Base-by-base conservation (phyloP, 2,797 vertebrate species). In the Fringilla coelebs region DNA sequence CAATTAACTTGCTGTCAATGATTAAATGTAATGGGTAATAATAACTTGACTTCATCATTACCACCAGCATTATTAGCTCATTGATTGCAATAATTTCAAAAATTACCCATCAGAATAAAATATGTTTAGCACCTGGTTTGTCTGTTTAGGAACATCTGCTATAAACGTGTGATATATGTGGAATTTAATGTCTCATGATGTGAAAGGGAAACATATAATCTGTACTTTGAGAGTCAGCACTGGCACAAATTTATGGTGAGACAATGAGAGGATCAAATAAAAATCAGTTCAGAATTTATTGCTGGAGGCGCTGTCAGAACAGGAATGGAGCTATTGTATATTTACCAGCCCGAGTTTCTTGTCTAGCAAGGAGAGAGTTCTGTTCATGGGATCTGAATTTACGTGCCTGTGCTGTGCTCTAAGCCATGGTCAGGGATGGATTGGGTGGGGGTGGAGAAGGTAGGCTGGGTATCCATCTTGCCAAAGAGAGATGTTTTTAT, bases 21-120 rank as follows among this genome's bases (percentile, higher is more conserved):
- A 99, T 99, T 99, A 99, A 98, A 98, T 98, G 97, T 98, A 98
- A 98, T 98, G 97, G 96, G 95, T 98, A 98, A 98, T 98, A 98
- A 98, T 98, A 98, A 98, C 98, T 98, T 95, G 97, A 97, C 98
- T 97, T 98, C 97, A 98, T 98, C 98, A 98, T 98, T 98, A 98
- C 98, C 98, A 97, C 94, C 96, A 98, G 97, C 97, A 98, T 98
- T 98, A 99, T 99, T 99, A 98, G 97, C 95, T 98, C 98, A 99
- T 98, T 99, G 98, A 99, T 99, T 99, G 98, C 98, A 98, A 98
- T 98, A 99, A 99, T 98, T 98, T 98, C 87, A 98, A 98, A 98
- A 99, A 99, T 99, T 98, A 97, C 98, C 98, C 98, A 97, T 98
- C 97, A 98, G 98, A 98, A 98, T 98, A 98, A 97, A 98, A 98